A percentile compares a stretch with the other conserved stretches of the same genome.
Conservation (phyloP, 1,140 invertebrate species). For the Drosophila orena region DNA sequence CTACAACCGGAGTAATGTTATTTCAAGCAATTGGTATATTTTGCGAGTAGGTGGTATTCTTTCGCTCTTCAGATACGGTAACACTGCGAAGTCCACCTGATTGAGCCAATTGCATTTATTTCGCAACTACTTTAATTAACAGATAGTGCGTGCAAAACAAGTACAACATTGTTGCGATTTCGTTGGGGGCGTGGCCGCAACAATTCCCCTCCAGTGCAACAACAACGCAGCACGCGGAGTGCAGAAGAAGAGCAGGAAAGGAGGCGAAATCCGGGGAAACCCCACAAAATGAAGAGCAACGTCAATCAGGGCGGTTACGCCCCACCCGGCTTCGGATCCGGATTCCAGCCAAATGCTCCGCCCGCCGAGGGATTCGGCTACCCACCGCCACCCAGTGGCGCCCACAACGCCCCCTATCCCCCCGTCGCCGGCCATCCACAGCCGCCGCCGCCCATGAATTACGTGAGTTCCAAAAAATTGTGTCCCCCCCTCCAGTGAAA, state of each 20-base stretch:
- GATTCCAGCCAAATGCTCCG: conserved; percentile 68
- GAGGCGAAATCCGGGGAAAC: not conserved
- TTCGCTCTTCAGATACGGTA: not conserved
- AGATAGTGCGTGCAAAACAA: conserved; percentile 6
- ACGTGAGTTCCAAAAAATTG: conserved; percentile 37
- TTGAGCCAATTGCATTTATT: not conserved
- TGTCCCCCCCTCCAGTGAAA: not conserved
- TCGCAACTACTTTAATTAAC: not conserved
- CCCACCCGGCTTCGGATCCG: conserved; percentile 60
- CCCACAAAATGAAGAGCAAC: conserved; percentile 59
- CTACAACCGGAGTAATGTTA: too few species aligned
- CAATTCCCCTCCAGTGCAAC: conserved; percentile 23
- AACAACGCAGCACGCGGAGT: conserved; percentile 27
- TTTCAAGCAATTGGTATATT: too few species aligned
- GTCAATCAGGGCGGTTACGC: conserved; percentile 75
- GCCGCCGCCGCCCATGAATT: conserved; percentile 42
- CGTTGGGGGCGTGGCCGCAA: conserved; percentile 18
- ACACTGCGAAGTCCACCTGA: conserved; percentile 2
- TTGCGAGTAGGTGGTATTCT: not conserved
- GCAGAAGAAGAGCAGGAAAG: not conserved
- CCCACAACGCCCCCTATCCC: conserved; percentile 14
- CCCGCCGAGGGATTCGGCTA: conserved; percentile 57
- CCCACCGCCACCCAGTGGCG: conserved; percentile 26
- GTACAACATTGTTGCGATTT: conserved; percentile 32
- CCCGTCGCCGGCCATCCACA: conserved; percentile 14